Evolutionary conservation across 2,797 vertebrate genomes (phyloP).

Genomic region (Notolabrus celidotus): DNA sequence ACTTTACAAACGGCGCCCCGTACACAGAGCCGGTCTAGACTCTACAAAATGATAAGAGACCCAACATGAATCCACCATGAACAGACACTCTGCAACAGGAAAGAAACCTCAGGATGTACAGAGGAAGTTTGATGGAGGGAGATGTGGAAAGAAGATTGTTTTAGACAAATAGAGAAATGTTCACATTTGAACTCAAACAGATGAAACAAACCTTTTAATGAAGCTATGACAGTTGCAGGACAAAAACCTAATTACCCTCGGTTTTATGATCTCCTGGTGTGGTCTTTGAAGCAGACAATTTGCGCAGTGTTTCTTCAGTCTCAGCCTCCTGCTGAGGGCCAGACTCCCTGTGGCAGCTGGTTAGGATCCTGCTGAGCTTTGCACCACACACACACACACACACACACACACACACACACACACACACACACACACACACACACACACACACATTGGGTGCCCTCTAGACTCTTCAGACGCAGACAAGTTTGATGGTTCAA

Average conservation of each 20-base stretch:
- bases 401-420: neutral
- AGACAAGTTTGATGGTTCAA: neutral
- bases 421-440: constrained; percentile 48
- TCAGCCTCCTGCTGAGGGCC: constrained; percentile 55
- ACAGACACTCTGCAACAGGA: no score
- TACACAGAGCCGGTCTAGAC: no score
- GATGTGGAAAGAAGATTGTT: no score
- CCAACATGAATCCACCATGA: no score
- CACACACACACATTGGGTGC: constrained; percentile 6
- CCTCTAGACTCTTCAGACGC: neutral
- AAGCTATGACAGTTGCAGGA: no score
- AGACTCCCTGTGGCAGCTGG: constrained; percentile 70
- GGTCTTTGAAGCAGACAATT: constrained; percentile 48
- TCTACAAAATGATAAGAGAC: no score
- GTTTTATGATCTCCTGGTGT: constrained; percentile 56
- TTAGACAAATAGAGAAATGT: no score
- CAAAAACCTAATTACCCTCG: neutral
- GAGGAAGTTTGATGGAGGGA: no score
- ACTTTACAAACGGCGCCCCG: no score
- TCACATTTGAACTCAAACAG: no score
- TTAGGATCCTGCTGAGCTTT: constrained; percentile 63
- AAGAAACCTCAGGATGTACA: no score
- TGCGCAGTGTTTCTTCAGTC: constrained; percentile 63
- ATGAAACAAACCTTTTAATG: no score
- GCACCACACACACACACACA: constrained; percentile 31